Evolutionary conservation across 2,113 vertebrate genomes (phyloP).

Genomic region (Grallaria varia): DNA sequence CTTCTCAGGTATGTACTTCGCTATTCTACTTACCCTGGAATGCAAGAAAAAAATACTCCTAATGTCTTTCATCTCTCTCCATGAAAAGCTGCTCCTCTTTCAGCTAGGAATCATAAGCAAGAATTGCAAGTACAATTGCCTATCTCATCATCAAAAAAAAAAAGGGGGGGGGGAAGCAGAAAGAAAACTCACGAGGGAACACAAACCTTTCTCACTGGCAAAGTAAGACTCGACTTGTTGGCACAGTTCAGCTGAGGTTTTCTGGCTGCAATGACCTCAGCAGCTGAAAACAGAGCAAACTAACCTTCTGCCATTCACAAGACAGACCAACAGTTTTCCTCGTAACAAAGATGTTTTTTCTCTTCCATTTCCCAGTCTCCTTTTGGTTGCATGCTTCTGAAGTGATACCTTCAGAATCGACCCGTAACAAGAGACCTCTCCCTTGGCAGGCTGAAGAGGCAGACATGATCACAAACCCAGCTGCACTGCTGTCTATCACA

Average conservation of each 20-base stretch:
- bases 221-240: not conserved
- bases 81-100: constrained; percentile 54
- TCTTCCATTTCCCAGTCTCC: not conserved
- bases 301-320: not conserved
- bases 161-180: not conserved
- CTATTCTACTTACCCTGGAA: constrained; percentile 68
- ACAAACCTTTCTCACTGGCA: not conserved
- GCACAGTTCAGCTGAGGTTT: not conserved
- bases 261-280: not conserved
- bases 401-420: not conserved
- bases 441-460: not conserved
- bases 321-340: not conserved
- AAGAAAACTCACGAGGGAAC: not conserved
- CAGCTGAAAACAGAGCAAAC: not conserved
- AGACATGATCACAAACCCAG: not conserved
- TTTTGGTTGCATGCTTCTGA: not conserved
- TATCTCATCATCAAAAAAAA: not conserved
- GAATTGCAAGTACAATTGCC: not conserved
- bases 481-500: not conserved
- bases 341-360: not conserved
- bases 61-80: constrained; percentile 68
- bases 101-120: constrained; percentile 52
- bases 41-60: constrained; percentile 66
- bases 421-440: not conserved
- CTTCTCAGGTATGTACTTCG: constrained; percentile 69